A percentile compares a stretch with the other conserved stretches of the same genome.
Evolutionary conservation across 2,888 invertebrate genomes (phyloP).

Genomic region (Chelonus formosanus): DNA sequence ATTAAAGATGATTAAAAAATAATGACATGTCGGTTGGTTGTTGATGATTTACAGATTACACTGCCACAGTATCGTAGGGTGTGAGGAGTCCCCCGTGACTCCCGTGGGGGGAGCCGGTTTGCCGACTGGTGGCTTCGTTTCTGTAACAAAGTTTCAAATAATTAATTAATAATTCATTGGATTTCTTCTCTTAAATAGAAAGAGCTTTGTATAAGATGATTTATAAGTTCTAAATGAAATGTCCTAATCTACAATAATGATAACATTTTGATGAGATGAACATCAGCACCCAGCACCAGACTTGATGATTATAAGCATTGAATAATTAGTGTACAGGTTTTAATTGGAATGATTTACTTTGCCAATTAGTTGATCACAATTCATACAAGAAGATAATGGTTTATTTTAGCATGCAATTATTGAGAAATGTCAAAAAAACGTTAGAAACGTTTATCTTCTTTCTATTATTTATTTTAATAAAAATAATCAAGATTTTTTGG

Average conservation of each 20-base stretch:
- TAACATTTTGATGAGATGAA: constrained; percentile 33
- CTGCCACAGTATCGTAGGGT: constrained; percentile 99
- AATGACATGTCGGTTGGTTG: constrained; percentile 32
- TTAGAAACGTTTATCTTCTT: background rate
- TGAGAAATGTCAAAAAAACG: too few species aligned
- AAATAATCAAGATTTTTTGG: constrained; percentile 36
- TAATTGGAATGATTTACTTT: constrained; percentile 17
- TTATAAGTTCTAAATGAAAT: background rate
- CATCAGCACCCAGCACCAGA: constrained; percentile 38
- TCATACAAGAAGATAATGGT: too few species aligned
- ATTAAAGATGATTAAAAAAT: constrained; percentile 15
- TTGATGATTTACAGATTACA: constrained; percentile 83
- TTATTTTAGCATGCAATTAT: too few species aligned
- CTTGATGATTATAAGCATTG: constrained; percentile 17
- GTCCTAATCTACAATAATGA: constrained; percentile 14
- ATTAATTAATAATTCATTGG: constrained; percentile 17
- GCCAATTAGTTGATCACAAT: constrained; percentile 34
- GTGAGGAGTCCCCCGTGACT: constrained; percentile 81
- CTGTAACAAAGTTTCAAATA: constrained; percentile 67
- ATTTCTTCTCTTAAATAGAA: background rate
- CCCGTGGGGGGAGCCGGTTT: constrained; percentile 67
- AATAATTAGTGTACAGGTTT: constrained; percentile 15
- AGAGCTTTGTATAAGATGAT: too few species aligned
- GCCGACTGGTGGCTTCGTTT: constrained; percentile 88
- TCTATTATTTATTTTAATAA: constrained; percentile 26